phyloP scores from a whole-genome alignment of 2,888 invertebrate genomes.

The Cordilura impudica region DNA sequence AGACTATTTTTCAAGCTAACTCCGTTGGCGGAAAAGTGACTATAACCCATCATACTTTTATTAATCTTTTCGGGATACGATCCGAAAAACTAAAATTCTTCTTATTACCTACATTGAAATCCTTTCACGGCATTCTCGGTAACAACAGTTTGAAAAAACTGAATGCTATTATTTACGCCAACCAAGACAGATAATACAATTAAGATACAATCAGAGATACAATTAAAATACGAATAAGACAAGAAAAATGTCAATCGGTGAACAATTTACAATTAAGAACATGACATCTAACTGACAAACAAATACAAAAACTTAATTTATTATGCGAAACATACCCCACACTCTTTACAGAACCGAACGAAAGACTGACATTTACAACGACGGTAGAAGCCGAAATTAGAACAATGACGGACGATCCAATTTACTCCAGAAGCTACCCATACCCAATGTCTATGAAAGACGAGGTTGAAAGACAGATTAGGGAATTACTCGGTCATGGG shows the following conservation, averaged over 20 bases:
- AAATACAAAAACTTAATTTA: background rate
- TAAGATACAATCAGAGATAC: background rate
- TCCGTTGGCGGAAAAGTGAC: slow-evolving; percentile 23
- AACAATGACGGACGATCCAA: background rate
- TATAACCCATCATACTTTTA: slow-evolving; percentile 23
- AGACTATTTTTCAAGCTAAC: slow-evolving; percentile 9
- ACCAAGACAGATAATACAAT: too few species aligned
- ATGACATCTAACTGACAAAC: background rate
- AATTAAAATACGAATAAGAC: background rate
- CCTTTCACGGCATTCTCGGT: background rate
- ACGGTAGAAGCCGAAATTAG: slow-evolving; percentile 9
- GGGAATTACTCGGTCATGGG: too few species aligned
- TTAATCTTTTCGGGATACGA: slow-evolving; percentile 26
- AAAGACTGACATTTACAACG: slow-evolving; percentile 6
- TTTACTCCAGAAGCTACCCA: too few species aligned
- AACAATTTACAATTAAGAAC: background rate
- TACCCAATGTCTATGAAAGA: too few species aligned
- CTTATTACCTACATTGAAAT: background rate
- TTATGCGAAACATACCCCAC: background rate
- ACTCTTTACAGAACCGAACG: slow-evolving; percentile 6
- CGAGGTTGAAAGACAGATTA: too few species aligned
- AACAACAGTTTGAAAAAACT: slow-evolving; percentile 19
- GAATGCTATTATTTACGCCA: background rate
- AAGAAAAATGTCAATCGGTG: background rate
- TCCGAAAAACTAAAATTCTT: slow-evolving; percentile 5